Percentiles rank a stretch among this genome's conserved stretches.
These are phyloP conservation scores for Hirudo medicinalis DNA, from an alignment of 1,140 invertebrate genomes.

Conservation along the genomic window DNA sequence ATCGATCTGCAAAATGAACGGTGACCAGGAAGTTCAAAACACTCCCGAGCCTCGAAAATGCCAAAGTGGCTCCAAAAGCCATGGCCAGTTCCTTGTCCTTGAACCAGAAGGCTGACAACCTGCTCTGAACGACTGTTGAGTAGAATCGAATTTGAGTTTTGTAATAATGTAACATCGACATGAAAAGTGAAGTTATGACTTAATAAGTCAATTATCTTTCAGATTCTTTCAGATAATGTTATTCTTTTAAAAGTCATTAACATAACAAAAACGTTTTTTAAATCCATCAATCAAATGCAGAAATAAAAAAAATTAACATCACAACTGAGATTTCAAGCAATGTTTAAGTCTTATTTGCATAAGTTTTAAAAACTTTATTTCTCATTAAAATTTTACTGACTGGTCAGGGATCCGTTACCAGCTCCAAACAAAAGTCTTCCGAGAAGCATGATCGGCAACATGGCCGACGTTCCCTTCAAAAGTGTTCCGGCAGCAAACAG, in stretches of 20 bases:
- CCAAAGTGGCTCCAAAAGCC: conserved; percentile 42
- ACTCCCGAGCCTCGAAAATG: conserved; percentile 41
- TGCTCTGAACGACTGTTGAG: conserved; percentile 40
- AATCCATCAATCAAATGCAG: too few relatives aligned
- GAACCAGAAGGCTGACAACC: conserved; percentile 43
- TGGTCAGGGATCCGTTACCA: conserved; percentile 42
- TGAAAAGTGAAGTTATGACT: too few relatives aligned
- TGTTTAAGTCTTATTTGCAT: too few relatives aligned
- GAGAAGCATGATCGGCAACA: conserved; percentile 41
- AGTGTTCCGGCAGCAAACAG: conserved; percentile 37
- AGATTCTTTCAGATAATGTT: too few relatives aligned
- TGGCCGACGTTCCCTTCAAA: conserved; percentile 35
- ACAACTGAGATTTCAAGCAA: too few relatives aligned
- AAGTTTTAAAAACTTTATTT: neutral
- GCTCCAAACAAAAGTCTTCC: conserved; percentile 43
- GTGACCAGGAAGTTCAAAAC: conserved; percentile 43
- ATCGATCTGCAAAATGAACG: conserved; percentile 32
- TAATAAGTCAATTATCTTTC: too few relatives aligned
- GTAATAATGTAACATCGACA: too few relatives aligned
- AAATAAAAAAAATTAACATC: too few relatives aligned
- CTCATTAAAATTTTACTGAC: conserved; percentile 28
- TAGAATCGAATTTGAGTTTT: too few relatives aligned
- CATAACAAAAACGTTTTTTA: too few relatives aligned
- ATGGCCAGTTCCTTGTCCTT: conserved; percentile 41
- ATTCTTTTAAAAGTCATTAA: too few relatives aligned